Evolutionary conservation across 2,888 invertebrate species (phyloP).

Genomic region (Thymelicus acteon): DNA sequence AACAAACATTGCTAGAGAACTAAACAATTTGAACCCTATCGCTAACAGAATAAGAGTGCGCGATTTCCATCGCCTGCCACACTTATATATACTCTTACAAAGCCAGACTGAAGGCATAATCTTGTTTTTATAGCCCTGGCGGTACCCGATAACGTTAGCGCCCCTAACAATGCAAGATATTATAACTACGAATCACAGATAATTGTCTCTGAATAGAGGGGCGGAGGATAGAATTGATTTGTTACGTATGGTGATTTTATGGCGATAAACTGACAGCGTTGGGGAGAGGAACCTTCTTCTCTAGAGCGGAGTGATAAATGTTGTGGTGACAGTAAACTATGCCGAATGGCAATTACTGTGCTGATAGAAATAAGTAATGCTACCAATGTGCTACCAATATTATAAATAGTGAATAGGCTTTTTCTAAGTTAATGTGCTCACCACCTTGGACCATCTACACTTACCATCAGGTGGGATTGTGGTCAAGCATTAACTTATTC

Average conservation of each 20-base stretch:
- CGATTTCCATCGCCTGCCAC: conserved; percentile 11
- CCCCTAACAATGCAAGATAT: conserved; percentile 77
- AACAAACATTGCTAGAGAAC: conserved; percentile 6
- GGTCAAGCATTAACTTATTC: no score
- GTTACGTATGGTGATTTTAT: conserved; percentile 48
- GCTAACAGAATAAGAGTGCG: conserved; percentile 21
- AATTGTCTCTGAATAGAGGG: conserved; percentile 63
- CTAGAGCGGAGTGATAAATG: conserved; percentile 7
- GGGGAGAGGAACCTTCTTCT: conserved; percentile 14
- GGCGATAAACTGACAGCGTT: conserved; percentile 35
- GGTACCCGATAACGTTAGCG: conserved; percentile 69
- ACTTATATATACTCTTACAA: conserved; percentile 48
- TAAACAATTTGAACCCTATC: conserved; percentile 31
- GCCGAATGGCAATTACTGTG: neutral
- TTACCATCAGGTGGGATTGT: no score
- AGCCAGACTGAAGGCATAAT: conserved; percentile 80
- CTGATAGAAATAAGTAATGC: no score
- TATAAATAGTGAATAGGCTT: no score
- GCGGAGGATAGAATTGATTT: conserved; percentile 64
- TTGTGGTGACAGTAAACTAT: neutral
- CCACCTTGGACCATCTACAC: no score
- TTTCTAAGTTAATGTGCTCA: no score
- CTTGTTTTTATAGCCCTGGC: conserved; percentile 83
- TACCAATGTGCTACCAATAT: no score
- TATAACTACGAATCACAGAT: conserved; percentile 74